Conservation (phyloP, 2,113 vertebrate species). For the Mormyrus iriodes region DNA sequence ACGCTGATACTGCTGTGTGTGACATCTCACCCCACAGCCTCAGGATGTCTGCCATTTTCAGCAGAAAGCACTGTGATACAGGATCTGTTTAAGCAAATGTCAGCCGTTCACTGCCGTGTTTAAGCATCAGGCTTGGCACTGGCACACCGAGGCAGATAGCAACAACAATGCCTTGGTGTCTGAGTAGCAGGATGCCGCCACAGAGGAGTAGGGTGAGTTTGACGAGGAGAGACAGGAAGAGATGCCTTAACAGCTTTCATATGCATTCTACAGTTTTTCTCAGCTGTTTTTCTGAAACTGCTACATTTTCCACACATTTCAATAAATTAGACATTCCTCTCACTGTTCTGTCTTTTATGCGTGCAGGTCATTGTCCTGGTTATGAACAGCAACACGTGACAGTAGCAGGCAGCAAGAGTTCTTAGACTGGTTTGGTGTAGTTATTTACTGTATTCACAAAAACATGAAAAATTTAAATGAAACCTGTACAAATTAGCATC, state of each 20-base stretch:
- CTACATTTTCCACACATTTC: neutral
- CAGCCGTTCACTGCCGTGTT: slow-evolving; percentile 77
- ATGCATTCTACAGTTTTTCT: neutral
- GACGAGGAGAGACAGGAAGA: slow-evolving; percentile 35
- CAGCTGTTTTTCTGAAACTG: neutral
- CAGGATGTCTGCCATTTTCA: slow-evolving; percentile 58
- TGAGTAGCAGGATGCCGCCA: slow-evolving; percentile 91
- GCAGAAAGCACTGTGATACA: slow-evolving; percentile 73
- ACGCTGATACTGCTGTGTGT: neutral
- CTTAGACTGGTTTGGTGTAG: neutral
- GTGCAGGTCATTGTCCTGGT: neutral
- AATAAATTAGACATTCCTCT: neutral
- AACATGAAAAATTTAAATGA: neutral
- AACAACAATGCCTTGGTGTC: slow-evolving; percentile 93
- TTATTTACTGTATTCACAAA: neutral
- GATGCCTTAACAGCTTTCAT: neutral
- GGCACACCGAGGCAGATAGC: slow-evolving; percentile 63
- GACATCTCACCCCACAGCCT: neutral
- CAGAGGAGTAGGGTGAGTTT: slow-evolving; percentile 90
- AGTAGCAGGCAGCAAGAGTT: neutral
- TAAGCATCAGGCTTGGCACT: slow-evolving; percentile 76
- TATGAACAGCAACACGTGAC: neutral
- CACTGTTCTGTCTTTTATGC: neutral
- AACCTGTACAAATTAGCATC: neutral
- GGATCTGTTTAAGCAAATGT: no score